phyloP scores from a whole-genome alignment of 92 coral and sea anemone genomes.

The Diadumene lineata region DNA sequence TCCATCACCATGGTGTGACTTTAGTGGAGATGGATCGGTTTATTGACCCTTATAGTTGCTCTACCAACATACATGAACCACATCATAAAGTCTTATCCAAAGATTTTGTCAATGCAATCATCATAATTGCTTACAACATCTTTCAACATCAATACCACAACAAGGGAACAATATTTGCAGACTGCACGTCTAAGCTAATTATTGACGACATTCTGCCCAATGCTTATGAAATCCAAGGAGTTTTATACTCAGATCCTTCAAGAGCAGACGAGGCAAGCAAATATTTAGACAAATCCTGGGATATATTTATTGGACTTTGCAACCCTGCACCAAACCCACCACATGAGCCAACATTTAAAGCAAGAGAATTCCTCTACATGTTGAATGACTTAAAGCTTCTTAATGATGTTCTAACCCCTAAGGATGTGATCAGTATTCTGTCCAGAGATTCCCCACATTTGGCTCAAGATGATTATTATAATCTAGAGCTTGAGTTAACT shows the following conservation, averaged over 20 bases:
- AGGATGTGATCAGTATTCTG: slow-evolving; percentile 73
- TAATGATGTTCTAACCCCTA: slow-evolving; percentile 70
- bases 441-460: slow-evolving; percentile 79
- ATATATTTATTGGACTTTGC: slow-evolving; percentile 65
- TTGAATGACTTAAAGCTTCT: slow-evolving; percentile 78
- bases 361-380: slow-evolving; percentile 81
- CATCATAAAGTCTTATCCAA: slow-evolving; percentile 78
- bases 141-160: slow-evolving; percentile 54
- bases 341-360: slow-evolving; percentile 74
- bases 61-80: slow-evolving; percentile 69
- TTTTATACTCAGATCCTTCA: slow-evolving; percentile 62
- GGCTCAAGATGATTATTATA: slow-evolving; percentile 84
- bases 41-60: slow-evolving; percentile 45
- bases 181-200: slow-evolving; percentile 87
- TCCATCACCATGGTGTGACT: slow-evolving; percentile 76
- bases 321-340: slow-evolving; percentile 55
- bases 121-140: slow-evolving; percentile 77
- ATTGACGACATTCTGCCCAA: slow-evolving; percentile 70
- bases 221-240: slow-evolving; percentile 75
- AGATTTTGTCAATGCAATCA: slow-evolving; percentile 88
- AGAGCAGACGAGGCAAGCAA: slow-evolving; percentile 73
- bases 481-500: slow-evolving; percentile 87
- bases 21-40: slow-evolving; percentile 83
- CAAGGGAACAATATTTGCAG: slow-evolving; percentile 57
- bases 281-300: slow-evolving; percentile 66